Conservation (phyloP, 2,113 vertebrate species). For the Leptobrachium ailaonicum region DNA sequence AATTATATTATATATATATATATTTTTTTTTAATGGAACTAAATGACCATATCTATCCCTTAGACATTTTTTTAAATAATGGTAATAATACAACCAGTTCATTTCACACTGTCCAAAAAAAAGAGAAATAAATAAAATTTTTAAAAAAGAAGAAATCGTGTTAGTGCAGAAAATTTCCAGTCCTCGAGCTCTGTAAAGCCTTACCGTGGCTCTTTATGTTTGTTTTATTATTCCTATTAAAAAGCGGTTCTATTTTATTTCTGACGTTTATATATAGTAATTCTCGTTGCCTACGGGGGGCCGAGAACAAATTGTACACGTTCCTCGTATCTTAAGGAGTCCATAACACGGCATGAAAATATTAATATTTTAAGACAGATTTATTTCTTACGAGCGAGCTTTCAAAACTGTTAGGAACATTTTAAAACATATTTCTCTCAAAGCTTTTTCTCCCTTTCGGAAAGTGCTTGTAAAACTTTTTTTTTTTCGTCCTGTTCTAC, state of each 20-base stretch:
- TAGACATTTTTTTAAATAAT: too few species aligned
- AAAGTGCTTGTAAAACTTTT: constrained; percentile 5
- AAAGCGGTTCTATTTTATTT: not conserved
- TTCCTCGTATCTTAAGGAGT: constrained; percentile 42
- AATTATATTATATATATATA: too few species aligned
- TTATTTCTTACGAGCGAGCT: constrained; percentile 24
- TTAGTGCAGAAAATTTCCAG: not conserved
- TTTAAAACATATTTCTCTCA: constrained; percentile 15
- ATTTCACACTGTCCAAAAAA: too few species aligned
- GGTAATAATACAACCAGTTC: too few species aligned
- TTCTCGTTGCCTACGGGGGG: constrained; percentile 21
- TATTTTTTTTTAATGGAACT: too few species aligned
- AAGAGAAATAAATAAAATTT: too few species aligned
- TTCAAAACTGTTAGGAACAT: constrained; percentile 1
- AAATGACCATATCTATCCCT: too few species aligned
- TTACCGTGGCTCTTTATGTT: not conserved
- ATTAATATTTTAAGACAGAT: constrained; percentile 43
- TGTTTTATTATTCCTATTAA: constrained; percentile 23
- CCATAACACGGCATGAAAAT: constrained; percentile 43
- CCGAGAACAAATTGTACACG: constrained; percentile 26
- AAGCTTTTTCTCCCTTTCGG: constrained; percentile 2
- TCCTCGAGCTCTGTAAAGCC: not conserved
- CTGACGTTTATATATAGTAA: constrained; percentile 13
- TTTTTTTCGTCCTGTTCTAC: not conserved
- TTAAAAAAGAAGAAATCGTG: too few species aligned